Conservation (phyloP, 1,140 invertebrate genomes). For the Carcinoscorpius rotundicauda region DNA sequence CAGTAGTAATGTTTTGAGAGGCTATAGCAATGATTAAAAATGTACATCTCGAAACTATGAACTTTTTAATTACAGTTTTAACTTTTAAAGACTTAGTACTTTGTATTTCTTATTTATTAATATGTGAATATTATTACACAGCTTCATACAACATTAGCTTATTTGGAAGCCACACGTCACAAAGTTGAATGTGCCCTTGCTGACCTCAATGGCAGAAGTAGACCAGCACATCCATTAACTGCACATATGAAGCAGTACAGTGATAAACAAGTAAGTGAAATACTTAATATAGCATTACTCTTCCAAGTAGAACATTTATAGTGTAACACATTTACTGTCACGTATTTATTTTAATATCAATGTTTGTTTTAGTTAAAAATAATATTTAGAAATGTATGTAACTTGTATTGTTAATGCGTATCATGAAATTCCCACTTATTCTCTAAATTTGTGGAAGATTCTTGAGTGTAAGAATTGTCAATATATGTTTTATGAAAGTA, state of each 20-base stretch:
- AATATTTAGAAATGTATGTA: conserved; percentile 40
- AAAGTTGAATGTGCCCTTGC: conserved; percentile 70
- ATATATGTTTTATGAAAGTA: no score
- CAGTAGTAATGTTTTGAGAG: no score
- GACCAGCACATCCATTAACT: conserved; percentile 55
- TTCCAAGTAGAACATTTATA: background rate
- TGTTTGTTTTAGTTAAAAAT: background rate
- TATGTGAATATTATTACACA: conserved; percentile 34
- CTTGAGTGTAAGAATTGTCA: no score
- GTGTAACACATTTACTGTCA: background rate
- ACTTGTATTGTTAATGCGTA: conserved; percentile 67
- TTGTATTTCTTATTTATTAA: conserved; percentile 6
- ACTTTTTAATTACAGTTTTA: background rate
- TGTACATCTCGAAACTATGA: background rate
- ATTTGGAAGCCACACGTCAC: conserved; percentile 74
- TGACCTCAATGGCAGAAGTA: conserved; percentile 60
- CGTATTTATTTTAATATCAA: conserved; percentile 1
- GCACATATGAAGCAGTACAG: conserved; percentile 66
- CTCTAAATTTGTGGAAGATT: background rate
- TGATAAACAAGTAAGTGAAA: conserved; percentile 55
- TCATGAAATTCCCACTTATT: conserved; percentile 32
- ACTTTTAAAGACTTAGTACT: conserved; percentile 3
- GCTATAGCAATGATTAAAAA: no score
- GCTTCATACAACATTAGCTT: conserved; percentile 84
- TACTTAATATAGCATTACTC: background rate